A percentile compares a stretch with the other conserved stretches of the same genome.
These are phyloP conservation scores for Macrotis lagotis DNA, from an alignment of 2,113 vertebrate genomes.

Conservation along the genomic window DNA sequence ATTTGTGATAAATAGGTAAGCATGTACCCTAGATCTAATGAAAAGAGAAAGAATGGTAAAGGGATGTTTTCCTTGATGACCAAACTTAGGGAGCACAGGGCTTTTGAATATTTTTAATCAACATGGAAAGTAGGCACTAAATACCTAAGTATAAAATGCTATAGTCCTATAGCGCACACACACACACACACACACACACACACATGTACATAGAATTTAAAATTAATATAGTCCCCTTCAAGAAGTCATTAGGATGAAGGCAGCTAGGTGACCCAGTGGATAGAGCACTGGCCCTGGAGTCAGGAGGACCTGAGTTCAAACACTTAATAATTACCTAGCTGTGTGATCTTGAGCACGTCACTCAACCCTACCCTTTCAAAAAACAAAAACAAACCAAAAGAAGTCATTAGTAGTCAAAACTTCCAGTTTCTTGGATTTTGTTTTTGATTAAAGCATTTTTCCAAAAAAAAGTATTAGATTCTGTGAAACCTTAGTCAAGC, in stretches of 20 bases:
- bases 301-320: too few relatives aligned
- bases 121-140: conserved; percentile 25
- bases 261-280: too few relatives aligned
- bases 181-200: too few relatives aligned
- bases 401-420: conserved; percentile 6
- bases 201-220: conserved; percentile 1
- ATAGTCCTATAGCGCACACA: not conserved
- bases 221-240: not conserved
- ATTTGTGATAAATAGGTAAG: not conserved
- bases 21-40: not conserved
- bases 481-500: conserved; percentile 19
- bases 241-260: not conserved
- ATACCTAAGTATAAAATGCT: not conserved
- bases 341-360: too few relatives aligned
- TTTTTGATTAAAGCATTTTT: not conserved
- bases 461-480: not conserved
- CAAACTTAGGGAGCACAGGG: not conserved
- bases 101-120: not conserved
- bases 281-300: too few relatives aligned
- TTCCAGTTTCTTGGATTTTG: conserved; percentile 6
- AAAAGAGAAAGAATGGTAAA: not conserved
- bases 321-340: too few relatives aligned
- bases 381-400: too few relatives aligned
- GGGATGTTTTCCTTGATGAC: not conserved
- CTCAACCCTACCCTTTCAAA: too few relatives aligned